phyloP scores from a whole-genome alignment of 1,140 invertebrate genomes.

The Colletes latitarsis region DNA sequence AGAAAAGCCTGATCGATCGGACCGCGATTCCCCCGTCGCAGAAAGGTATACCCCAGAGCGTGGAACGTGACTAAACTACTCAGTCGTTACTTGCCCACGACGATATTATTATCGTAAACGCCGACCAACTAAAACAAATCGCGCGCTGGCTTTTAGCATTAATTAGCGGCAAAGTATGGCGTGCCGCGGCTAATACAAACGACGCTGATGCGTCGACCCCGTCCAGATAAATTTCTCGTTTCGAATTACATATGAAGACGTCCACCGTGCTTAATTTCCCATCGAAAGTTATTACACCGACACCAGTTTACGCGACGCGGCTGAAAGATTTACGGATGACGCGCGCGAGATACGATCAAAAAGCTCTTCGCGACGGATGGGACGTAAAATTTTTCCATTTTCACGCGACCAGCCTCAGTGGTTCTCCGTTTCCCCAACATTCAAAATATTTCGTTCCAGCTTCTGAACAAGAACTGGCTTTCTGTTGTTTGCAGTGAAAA shows the following conservation, averaged over 20 bases:
- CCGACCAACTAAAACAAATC: slow-evolving; percentile 42
- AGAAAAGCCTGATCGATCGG: slow-evolving; percentile 39
- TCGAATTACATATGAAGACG: not conserved
- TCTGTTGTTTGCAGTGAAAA: not conserved
- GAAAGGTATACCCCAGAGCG: slow-evolving; percentile 4
- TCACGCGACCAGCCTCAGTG: too few relatives aligned
- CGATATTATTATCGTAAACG: slow-evolving; percentile 51
- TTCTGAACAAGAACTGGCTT: not conserved
- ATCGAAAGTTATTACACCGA: slow-evolving; percentile 2
- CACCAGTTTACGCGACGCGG: not conserved
- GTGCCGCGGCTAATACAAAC: slow-evolving; percentile 18
- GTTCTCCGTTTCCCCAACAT: too few relatives aligned
- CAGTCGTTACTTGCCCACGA: slow-evolving; percentile 21
- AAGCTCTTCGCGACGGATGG: not conserved
- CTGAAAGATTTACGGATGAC: not conserved
- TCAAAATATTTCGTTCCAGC: too few relatives aligned
- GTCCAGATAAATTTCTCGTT: slow-evolving; percentile 20
- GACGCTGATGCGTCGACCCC: slow-evolving; percentile 17
- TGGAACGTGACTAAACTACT: slow-evolving; percentile 48
- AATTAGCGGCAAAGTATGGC: slow-evolving; percentile 40
- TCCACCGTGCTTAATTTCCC: not conserved
- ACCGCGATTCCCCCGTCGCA: slow-evolving; percentile 11
- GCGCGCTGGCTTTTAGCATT: slow-evolving; percentile 39
- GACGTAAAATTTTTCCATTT: slow-evolving; percentile 12
- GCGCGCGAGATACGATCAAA: not conserved